These are phyloP conservation scores for Agonopterix alstromeriana DNA, from an alignment of 2,888 invertebrate genomes.

Conservation along the genomic window DNA sequence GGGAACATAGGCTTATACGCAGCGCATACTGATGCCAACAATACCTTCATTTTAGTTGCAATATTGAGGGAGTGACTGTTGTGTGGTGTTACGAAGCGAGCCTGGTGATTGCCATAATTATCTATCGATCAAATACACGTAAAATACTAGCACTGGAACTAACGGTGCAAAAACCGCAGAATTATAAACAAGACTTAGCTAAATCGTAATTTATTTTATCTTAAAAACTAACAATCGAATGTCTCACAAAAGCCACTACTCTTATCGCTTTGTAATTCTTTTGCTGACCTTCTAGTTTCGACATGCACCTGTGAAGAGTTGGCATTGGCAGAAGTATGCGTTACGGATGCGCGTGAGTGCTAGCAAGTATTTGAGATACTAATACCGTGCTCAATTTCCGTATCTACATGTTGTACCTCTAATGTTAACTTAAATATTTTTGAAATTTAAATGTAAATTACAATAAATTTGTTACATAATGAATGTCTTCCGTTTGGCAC, in stretches of 20 bases:
- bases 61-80: no score
- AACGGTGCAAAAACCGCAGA: no score
- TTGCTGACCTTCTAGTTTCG: neutral
- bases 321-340: conserved; percentile 20
- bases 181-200: no score
- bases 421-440: conserved; percentile 63
- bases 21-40: conserved; percentile 31
- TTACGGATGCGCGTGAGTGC: conserved; percentile 15
- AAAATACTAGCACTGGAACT: no score
- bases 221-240: no score
- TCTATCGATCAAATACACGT: no score
- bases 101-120: no score
- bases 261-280: neutral
- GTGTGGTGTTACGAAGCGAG: no score
- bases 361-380: conserved; percentile 60
- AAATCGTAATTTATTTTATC: no score
- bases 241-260: neutral
- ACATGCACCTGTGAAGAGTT: neutral
- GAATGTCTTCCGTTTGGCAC: conserved; percentile 77
- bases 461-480: conserved; percentile 95
- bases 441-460: conserved; percentile 70
- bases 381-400: conserved; percentile 71
- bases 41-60: no score
- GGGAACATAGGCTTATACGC: conserved; percentile 28
- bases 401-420: conserved; percentile 60